Evolutionary conservation across 2,888 invertebrate species (phyloP).

Genomic region (Adela reaumurella): DNA sequence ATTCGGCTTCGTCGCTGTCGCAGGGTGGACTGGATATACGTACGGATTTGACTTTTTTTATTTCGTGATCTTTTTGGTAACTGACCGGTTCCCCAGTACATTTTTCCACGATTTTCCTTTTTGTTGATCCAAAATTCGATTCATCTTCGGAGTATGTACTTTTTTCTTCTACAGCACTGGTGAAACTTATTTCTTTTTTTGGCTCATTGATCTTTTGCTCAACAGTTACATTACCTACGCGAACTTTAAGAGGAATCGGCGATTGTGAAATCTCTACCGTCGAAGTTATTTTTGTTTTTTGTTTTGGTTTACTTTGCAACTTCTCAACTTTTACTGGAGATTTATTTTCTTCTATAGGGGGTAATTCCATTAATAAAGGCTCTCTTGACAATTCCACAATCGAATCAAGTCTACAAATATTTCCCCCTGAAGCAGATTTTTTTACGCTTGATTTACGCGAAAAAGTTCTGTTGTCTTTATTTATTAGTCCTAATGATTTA

Average conservation of each 20-base stretch:
- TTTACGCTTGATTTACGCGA: constrained; percentile 35
- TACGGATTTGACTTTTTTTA: constrained; percentile 13
- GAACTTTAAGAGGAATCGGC: constrained; percentile 47
- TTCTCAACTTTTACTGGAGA: constrained; percentile 21
- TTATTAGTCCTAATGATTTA: constrained; percentile 22
- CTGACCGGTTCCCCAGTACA: constrained; percentile 19
- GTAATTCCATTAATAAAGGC: constrained; percentile 21
- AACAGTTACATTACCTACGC: constrained; percentile 55
- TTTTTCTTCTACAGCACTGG: constrained; percentile 22
- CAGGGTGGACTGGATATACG: constrained; percentile 22
- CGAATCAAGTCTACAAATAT: constrained; percentile 39
- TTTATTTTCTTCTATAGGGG: constrained; percentile 45
- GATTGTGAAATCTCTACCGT: constrained; percentile 49
- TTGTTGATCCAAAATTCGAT: constrained; percentile 7
- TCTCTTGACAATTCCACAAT: constrained; percentile 43
- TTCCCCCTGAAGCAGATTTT: constrained; percentile 42
- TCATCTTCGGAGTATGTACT: too few species aligned
- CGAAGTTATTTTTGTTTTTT: constrained; percentile 52
- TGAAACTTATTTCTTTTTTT: constrained; percentile 38
- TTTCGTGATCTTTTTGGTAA: constrained; percentile 16
- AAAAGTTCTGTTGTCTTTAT: constrained; percentile 19
- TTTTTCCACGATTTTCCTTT: constrained; percentile 13
- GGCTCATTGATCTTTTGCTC: constrained; percentile 45
- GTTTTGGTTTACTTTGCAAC: constrained; percentile 24
- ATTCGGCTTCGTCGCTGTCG: constrained; percentile 36